These are phyloP conservation scores for Caenorhabditis latens DNA, from an alignment of 1,140 invertebrate species.

Conservation along the genomic window DNA sequence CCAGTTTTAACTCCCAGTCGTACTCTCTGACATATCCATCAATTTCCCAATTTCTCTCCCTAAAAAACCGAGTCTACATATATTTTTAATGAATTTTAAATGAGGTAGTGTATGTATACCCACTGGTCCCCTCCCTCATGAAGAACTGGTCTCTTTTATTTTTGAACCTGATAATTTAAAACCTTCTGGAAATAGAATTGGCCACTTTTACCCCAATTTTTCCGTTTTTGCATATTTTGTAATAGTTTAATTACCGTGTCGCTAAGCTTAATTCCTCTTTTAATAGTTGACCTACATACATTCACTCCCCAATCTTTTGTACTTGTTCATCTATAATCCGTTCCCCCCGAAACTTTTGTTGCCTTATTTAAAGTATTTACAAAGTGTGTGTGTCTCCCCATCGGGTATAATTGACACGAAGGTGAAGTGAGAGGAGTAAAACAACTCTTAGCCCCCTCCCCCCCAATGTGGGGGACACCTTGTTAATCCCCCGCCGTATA, in stretches of 20 bases:
- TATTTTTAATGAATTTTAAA: constrained; percentile 40
- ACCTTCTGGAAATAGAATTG: no score
- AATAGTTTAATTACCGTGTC: background rate
- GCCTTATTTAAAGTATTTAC: background rate
- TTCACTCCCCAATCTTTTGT: background rate
- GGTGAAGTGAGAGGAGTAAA: constrained; percentile 3
- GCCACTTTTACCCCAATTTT: no score
- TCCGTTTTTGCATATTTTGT: no score
- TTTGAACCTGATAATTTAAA: no score
- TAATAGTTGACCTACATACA: constrained; percentile 16
- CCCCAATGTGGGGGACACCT: no score
- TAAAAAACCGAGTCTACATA: background rate
- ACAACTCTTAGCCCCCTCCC: no score
- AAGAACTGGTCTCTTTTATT: no score
- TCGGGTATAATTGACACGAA: constrained; percentile 17
- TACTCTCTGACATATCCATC: background rate
- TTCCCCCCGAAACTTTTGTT: background rate
- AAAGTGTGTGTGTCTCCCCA: constrained; percentile 26
- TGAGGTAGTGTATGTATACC: background rate
- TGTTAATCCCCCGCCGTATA: background rate
- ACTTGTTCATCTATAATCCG: constrained; percentile 39
- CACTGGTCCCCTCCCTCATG: no score
- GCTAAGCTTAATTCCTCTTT: background rate
- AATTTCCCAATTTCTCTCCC: background rate
- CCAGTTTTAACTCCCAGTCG: no score